Base-by-base conservation (phyloP, 2,888 invertebrate species). In the Aquatica leii region DNA sequence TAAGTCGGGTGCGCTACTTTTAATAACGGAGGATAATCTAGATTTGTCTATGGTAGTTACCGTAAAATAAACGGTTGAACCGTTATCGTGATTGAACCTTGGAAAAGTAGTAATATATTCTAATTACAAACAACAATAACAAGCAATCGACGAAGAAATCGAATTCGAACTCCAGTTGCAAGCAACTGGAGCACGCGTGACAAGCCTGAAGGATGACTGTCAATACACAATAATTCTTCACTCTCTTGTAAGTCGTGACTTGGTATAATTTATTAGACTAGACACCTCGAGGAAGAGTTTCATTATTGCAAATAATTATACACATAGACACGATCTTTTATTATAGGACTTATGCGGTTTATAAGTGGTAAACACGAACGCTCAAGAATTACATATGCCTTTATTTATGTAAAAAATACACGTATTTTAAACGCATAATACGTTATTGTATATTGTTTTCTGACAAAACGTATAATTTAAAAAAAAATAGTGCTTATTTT, bases 211-310 rank as follows among this genome's bases (percentile, higher is more conserved):
- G 68, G 68, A 58, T 62, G 48, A 48, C 58, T 57, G 59, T 66
- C 60, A 64, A 64, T 64, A 65, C 50, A 63, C 60, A 58, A 46
- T 46, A 46, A 63, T 62, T 57, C 60, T 60, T 58, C 59, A 64
- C 59, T 66, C 59, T 62, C 34, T 43, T 40, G 58, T 31, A 50
- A 58, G 51, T 66, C 68, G 66, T 66, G 68, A 66, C 60, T 64
- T 53, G 11, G 51, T 57, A 62, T 65, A 67, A 68, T 66, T 69
- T 69, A 69, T 69, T 62, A 43, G 55, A 41, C 59, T 62, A 65
- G 62, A 68, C 66, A 69, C 66, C 66, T 64, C 53, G 59, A 65
- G 66, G 60, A 64, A 61, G 57, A 62, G 52, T 60, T 66, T 59
- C 40, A 62, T 65, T 65, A 64, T 62, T 62, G 54, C 58, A 35